A percentile compares a stretch with the other conserved stretches of the same genome.
Conservation (phyloP, 2,797 vertebrate genomes). For the Pempheris klunzingeri region DNA sequence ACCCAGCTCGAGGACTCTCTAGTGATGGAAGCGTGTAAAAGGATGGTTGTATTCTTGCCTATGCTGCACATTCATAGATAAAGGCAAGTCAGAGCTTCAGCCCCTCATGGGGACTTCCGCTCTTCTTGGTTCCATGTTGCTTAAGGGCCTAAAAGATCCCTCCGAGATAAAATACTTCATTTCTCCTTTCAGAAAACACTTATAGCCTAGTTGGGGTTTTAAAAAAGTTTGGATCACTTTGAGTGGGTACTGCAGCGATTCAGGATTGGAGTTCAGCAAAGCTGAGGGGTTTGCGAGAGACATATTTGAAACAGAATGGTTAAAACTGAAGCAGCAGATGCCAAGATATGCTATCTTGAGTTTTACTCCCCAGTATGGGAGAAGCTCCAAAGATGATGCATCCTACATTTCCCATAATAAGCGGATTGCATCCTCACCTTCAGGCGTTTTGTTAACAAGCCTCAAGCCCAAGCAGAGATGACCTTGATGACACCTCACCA, state of each 20-base stretch:
- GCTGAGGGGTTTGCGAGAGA: not conserved
- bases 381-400: not conserved
- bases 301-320: not conserved
- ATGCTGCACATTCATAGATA: not conserved
- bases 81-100: not conserved
- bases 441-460: not conserved
- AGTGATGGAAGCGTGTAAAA: slow-evolving; percentile 3
- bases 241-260: not conserved
- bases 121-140: slow-evolving; percentile 15
- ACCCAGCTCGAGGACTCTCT: not conserved
- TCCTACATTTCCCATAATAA: not conserved
- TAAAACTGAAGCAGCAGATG: not conserved
- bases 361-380: not conserved
- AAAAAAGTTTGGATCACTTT: not conserved
- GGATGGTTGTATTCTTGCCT: not conserved
- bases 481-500: too few species aligned
- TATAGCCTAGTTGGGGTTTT: not conserved
- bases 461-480: not conserved
- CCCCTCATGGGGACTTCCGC: not conserved
- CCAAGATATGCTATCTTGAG: not conserved
- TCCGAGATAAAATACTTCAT: not conserved
- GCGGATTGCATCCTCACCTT: not conserved
- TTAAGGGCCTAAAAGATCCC: slow-evolving; percentile 11
- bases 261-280: not conserved
- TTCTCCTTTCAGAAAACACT: not conserved